Base-by-base conservation (phyloP, 2,888 invertebrate genomes). In the Eupeodes latifasciatus region DNA sequence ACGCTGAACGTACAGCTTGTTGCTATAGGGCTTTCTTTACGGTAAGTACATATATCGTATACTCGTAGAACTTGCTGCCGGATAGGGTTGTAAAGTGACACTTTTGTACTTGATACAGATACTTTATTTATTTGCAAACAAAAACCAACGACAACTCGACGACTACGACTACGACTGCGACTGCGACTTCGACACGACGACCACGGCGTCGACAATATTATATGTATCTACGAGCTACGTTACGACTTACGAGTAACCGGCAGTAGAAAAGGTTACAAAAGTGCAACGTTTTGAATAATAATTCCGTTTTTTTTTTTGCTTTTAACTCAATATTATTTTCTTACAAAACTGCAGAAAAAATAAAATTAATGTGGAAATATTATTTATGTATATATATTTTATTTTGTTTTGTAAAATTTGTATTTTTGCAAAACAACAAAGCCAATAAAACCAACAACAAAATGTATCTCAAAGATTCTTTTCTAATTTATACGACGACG, bases 11-110 rank as follows among this genome's bases (percentile, higher is more conserved):
- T 47, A 59, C 47, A 27, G 59, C 49, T 74, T 77, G 69, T 69
- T 75, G 78, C 6, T 61, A 27, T 27, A 49, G 49, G 47, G 64
- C 66, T 79, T 55, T 69, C 53, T 27, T 74, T 62, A 62, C 69
- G 71, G 11, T 40, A 47, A 47, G 57, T 69, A 51, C 27, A 67
- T 16, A 51, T 40, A 67, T 16, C 9, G 5, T 40, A 40, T 34
- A 51, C 61, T 27, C 3, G 27, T 27, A 27, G 27, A 27, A 27
- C 27, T 57, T 69, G 49, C 53, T 59, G 64, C 64, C 71, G 79
- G 59, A 76, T 83, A 66, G 86, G 75, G 75, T 83, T 76, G 86
- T 75, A 75, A 75, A 75, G n/a, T 75, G 62, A 75, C 62, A 64
- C 75, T 51, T 62, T 61, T 55, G 34, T 47, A 76, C 76, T 59